Evolutionary conservation across 2,797 vertebrate species (phyloP).

Genomic region (Malurus splendens): DNA sequence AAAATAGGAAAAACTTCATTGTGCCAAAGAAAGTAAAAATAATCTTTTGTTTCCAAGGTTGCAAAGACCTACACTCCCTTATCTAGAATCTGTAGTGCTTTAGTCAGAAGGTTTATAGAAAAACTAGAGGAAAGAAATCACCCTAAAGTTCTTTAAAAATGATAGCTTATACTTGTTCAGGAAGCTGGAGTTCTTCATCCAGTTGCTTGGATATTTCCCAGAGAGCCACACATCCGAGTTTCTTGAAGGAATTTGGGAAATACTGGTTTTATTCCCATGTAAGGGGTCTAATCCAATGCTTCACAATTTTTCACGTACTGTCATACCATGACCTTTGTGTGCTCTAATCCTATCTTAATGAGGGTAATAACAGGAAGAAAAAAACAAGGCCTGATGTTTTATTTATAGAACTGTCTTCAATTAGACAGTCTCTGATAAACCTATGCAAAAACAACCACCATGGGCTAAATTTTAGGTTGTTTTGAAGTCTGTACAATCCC

Average conservation of each 20-base stretch:
- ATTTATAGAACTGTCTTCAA: conserved; percentile 4
- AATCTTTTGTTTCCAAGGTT: neutral
- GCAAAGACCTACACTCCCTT: neutral
- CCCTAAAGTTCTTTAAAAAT: neutral
- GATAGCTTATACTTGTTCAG: neutral
- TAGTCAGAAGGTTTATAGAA: neutral
- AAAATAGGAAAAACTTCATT: neutral
- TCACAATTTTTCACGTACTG: neutral
- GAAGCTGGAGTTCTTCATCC: neutral
- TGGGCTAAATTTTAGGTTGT: neutral
- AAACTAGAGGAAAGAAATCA: neutral
- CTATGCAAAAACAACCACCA: neutral
- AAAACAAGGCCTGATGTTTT: neutral
- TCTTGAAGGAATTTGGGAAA: neutral
- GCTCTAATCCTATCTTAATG: neutral
- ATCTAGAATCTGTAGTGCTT: neutral
- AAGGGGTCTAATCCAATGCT: neutral
- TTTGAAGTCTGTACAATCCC: neutral
- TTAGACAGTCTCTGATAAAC: neutral
- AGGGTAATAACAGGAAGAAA: neutral
- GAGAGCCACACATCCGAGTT: neutral
- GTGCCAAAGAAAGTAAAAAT: neutral
- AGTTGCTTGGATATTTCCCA: neutral
- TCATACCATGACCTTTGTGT: neutral
- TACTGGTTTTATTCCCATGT: neutral